phyloP scores from a whole-genome alignment of 2,888 invertebrate species.

The Dugesia japonica region DNA sequence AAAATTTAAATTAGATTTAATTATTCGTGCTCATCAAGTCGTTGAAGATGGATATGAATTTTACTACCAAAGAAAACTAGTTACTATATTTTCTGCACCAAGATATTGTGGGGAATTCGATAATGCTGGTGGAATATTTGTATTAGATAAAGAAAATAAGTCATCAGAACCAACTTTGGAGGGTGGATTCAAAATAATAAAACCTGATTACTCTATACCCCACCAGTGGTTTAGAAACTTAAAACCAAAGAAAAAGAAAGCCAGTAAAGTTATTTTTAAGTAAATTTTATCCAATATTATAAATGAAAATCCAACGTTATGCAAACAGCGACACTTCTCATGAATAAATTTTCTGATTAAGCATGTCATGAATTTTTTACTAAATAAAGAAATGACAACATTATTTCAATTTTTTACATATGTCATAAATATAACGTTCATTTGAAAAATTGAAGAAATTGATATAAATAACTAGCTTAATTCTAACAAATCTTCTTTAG shows the following conservation, averaged over 20 bases:
- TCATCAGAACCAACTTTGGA: conserved; percentile 9
- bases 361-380: too few relatives aligned
- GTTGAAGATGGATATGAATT: conserved; percentile 34
- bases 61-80: conserved; percentile 28
- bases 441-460: too few relatives aligned
- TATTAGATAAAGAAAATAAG: neutral
- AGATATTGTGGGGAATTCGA: conserved; percentile 30
- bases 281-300: too few relatives aligned
- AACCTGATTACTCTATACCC: conserved; percentile 15
- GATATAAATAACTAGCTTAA: too few relatives aligned
- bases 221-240: conserved; percentile 28
- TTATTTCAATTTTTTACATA: too few relatives aligned
- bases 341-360: too few relatives aligned
- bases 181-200: conserved; percentile 31
- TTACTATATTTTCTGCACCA: conserved; percentile 32
- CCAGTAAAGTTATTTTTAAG: neutral
- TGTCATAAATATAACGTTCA: too few relatives aligned
- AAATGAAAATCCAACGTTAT: too few relatives aligned
- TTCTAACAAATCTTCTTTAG: too few relatives aligned
- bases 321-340: too few relatives aligned
- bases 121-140: conserved; percentile 31
- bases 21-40: conserved; percentile 32
- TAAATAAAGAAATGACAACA: too few relatives aligned
- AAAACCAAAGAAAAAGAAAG: conserved; percentile 23
- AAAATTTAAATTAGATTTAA: conserved; percentile 32